A percentile compares a stretch with the other conserved stretches of the same genome.
Conservation (phyloP, 2,113 vertebrate species). For the Phalacrocorax carbo region DNA sequence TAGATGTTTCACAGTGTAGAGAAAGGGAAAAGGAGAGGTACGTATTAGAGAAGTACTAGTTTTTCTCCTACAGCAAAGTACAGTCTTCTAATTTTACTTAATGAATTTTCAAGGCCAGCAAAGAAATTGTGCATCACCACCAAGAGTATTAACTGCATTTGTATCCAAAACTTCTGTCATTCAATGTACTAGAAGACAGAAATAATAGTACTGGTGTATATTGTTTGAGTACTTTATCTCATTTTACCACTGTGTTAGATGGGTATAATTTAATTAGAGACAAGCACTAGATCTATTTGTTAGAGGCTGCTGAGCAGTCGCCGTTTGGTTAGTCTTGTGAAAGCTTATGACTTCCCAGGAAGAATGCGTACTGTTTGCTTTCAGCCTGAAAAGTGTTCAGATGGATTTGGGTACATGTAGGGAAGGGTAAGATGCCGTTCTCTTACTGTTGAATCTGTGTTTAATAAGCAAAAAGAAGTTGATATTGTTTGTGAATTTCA, state of each 20-base stretch:
- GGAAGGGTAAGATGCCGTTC: background rate
- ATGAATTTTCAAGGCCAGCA: background rate
- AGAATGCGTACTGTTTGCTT: background rate
- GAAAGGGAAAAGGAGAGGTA: background rate
- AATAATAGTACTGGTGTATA: background rate
- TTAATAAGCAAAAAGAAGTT: background rate
- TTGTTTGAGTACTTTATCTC: background rate
- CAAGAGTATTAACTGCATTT: background rate
- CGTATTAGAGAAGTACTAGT: background rate
- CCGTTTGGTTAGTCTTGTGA: background rate
- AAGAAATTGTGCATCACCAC: background rate
- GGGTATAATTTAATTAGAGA: background rate
- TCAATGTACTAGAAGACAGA: background rate
- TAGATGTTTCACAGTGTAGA: background rate
- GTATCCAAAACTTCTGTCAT: background rate
- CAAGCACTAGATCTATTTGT: background rate
- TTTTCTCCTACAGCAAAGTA: background rate
- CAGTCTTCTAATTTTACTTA: background rate
- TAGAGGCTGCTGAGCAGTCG: background rate
- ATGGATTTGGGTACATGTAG: background rate
- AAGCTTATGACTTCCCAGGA: background rate
- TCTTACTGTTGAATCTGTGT: background rate
- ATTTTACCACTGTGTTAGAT: background rate
- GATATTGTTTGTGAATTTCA: background rate
- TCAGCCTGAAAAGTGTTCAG: background rate